Base-by-base conservation (phyloP, 30 jellyfish, hydroid and myxozoan species). In the Sanderia malayensis region DNA sequence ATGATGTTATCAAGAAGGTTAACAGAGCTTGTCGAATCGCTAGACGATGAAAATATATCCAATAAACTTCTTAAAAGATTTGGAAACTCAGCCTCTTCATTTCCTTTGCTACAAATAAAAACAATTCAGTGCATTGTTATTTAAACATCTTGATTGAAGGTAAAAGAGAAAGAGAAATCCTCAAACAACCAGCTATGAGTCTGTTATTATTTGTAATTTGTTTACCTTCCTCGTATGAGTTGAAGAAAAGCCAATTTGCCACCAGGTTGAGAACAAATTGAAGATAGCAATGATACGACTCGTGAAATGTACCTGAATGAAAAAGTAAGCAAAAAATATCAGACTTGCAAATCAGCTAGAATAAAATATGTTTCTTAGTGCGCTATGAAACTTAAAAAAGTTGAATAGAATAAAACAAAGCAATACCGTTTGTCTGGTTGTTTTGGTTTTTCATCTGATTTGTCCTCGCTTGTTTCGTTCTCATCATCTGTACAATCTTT, bases 261-360 rank as follows among this genome's bases (percentile, higher is more conserved):
- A 33, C 96, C 94, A 9, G 98, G 98, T 57, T 90, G 98, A 65
- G 94, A 76, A 4, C 73, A 85, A 31, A 84, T 71, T 71, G 90
- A 76, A 11, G 98, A 78, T 44, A 90, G 58, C 68, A 90, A 37
- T 9, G 96, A 80, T 3, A 58, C 41, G 24, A 79, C 71, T 25
- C 90, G 53, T 0, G 82, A 66, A 28, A 80, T 80, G 30, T 31
- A 37, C 1, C 26, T 66, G 63, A 37, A 37, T 37, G 52, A 37
- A 37, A 37, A 37, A 37, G 13, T 4, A 4, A 37, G 10, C 13
- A 4, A 37, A 37, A 37, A 13, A 37, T 37, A 37, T 37, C 13
- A 13, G 6, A 37, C 52, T 4, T 37, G 10, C 10, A 37, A 37
- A 37, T 6, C 52, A 37, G 13, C 52, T 37, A 37, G 52, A 37